Base-by-base conservation (phyloP, 2,113 vertebrate genomes). In the Pheucticus melanocephalus region DNA sequence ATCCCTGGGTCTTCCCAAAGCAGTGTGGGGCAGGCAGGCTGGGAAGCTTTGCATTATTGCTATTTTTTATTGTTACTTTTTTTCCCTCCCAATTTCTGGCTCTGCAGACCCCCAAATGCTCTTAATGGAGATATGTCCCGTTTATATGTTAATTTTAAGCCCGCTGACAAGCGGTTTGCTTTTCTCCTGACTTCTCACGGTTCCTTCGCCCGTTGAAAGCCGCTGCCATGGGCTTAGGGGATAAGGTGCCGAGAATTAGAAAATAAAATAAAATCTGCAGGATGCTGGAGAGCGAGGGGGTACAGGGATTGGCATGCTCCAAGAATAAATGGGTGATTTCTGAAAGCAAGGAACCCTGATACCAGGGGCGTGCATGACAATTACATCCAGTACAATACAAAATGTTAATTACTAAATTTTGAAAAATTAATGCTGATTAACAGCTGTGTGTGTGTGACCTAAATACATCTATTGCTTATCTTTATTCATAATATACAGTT, bases 61-160 rank as follows among this genome's bases (percentile, higher is more conserved):
- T 79, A 17, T 56, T 88, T 56, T 69, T 94, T 88, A 76, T 75
- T 75, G 23, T 51, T 64, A 33, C 44, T 37, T 6, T 54, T 39
- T 31, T 47, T 11, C 5, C 4, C 8, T 20, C 8, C 8, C 47
- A 3, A 2, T 82, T 94, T 72, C 70, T 91, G 78, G 78, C 78
- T 92, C 66, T 80, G 66, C 66, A 93, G 88, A 70, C 76, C 56
- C 44, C 33, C 35, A 81, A 70, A 88, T 86, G 82, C 79, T 94
- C 78, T 93, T 94, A 90, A 86, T 92, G 73, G 90, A 40, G 23
- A 88, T 40, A 40, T 11, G 3, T 64, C 88, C 92, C 0, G 35
- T 97, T 96, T 88, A 73, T 90, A 88, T 94, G 94, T 93, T 96
- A 96, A 95, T 97, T 96, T 95, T 90, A 93, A 95, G 92, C 92